These are phyloP conservation scores for Enteromius anoplus DNA, from an alignment of 2,797 vertebrate species.

Conservation along the genomic window DNA sequence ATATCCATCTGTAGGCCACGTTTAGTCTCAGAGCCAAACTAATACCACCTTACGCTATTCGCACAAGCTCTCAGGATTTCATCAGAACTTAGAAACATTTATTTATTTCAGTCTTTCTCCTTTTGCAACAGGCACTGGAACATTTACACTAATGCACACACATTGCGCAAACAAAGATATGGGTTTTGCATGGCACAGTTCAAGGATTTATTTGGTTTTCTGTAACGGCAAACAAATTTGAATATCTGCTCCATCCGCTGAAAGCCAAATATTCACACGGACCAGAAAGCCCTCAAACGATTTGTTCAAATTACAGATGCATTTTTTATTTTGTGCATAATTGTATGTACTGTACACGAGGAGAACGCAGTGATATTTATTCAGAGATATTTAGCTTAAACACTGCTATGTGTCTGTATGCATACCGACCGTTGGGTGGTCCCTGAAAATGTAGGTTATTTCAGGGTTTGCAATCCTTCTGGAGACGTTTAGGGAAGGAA, in stretches of 20 bases:
- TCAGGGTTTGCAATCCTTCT: not conserved
- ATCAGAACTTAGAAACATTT: slow-evolving; percentile 10
- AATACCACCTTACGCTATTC: slow-evolving; percentile 20
- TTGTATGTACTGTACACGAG: not conserved
- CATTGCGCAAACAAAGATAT: slow-evolving; percentile 42
- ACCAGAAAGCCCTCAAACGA: not conserved
- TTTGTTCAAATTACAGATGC: slow-evolving; percentile 2
- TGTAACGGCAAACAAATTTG: slow-evolving; percentile 40
- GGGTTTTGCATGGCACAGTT: slow-evolving; percentile 38
- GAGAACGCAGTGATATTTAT: slow-evolving; percentile 15
- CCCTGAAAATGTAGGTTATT: not conserved
- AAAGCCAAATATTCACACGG: slow-evolving; percentile 23
- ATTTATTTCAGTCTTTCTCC: slow-evolving; percentile 21
- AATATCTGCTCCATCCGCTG: not conserved
- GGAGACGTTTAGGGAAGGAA: slow-evolving; percentile 1
- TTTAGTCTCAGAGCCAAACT: slow-evolving; percentile 24
- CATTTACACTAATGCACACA: not conserved
- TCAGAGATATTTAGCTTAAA: not conserved
- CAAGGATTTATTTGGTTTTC: slow-evolving; percentile 43
- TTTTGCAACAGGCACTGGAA: slow-evolving; percentile 4
- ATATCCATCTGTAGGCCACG: slow-evolving; percentile 47
- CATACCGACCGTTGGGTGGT: not conserved
- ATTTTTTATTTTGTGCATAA: not conserved
- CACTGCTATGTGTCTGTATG: not conserved
- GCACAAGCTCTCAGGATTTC: slow-evolving; percentile 18